phyloP scores from a whole-genome alignment of 2,888 invertebrate genomes.

The Synanthedon vespiformis region DNA sequence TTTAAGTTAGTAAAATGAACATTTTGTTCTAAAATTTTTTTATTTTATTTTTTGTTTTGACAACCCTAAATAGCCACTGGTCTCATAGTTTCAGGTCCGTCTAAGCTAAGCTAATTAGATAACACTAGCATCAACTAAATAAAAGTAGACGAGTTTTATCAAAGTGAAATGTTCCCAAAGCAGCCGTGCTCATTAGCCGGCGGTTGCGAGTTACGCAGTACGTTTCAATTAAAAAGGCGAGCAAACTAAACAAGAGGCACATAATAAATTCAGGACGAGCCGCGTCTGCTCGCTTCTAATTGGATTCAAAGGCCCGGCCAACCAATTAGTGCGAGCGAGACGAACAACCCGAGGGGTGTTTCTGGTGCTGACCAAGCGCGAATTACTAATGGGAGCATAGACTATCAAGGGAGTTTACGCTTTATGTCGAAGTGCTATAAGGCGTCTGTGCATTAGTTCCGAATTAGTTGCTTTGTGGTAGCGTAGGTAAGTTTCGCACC shows the following conservation, averaged over 20 bases:
- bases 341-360: conserved; percentile 1
- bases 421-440: neutral
- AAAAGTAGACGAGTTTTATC: neutral
- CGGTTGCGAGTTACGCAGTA: conserved; percentile 39
- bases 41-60: no score
- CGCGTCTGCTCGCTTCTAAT: conserved; percentile 43
- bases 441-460: neutral
- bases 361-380: neutral
- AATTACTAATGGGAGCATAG: neutral
- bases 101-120: neutral
- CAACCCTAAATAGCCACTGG: neutral
- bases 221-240: conserved; percentile 57
- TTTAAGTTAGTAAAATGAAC: no score
- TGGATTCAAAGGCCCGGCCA: conserved; percentile 51
- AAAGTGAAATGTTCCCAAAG: conserved; percentile 21
- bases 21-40: no score
- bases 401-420: neutral
- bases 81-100: neutral
- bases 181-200: conserved; percentile 29
- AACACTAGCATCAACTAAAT: neutral
- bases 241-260: conserved; percentile 50
- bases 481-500: conserved; percentile 1
- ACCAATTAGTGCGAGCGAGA: conserved; percentile 54
- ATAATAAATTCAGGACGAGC: conserved; percentile 53
- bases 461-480: neutral